Evolutionary conservation across 2,797 vertebrate genomes (phyloP), one percentile per base, ranked within the genome.

Genomic region (Urocyon cinereoargenteus): DNA sequence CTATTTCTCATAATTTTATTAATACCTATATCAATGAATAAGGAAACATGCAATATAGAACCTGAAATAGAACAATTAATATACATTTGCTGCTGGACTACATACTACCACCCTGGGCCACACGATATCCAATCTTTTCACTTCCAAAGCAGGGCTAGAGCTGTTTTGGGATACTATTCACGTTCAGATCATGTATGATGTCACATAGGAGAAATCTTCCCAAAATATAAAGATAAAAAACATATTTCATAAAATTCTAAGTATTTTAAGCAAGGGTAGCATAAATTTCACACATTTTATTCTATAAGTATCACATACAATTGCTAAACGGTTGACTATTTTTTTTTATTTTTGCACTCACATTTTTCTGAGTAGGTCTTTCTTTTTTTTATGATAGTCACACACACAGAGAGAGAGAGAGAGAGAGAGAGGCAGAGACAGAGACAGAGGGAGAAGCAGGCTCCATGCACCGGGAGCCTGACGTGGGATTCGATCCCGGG

Each of bases 21-120:
- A 98, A 98, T 98, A 98, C 97, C 87, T 95, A 97, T 98, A 94
- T 98, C 98, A 98, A 97, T 98, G 97, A 98, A 98, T 98, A 98
- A 98, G 98, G 98, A 98, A 98, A 97, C 98, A 99, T 98, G 98
- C 98, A 99, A 97, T 98, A 98, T 97, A 98, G 98, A 98, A 98
- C 81, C 96, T 98, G 97, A 98, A 98, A 98, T 97, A 97, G 91
- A 98, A 98, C 97, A 98, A 98, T 98, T 97, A 97, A 98, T 97
- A 98, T 93, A 97, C 96, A 98, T 97, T 98, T 95, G 97, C 66
- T 53, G 57, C 96, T 97, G 98, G 97, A 98, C 93, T 98, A 96
- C 18, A 95, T 97, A 98, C 93, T 94, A 82, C 92, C 86, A 86
- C 85, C 55, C 96, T 90, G 66, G 14, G 78, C 49, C 70, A 82